Base-by-base conservation (phyloP, 2,888 invertebrate species). In the Drosophila peninsularis region DNA sequence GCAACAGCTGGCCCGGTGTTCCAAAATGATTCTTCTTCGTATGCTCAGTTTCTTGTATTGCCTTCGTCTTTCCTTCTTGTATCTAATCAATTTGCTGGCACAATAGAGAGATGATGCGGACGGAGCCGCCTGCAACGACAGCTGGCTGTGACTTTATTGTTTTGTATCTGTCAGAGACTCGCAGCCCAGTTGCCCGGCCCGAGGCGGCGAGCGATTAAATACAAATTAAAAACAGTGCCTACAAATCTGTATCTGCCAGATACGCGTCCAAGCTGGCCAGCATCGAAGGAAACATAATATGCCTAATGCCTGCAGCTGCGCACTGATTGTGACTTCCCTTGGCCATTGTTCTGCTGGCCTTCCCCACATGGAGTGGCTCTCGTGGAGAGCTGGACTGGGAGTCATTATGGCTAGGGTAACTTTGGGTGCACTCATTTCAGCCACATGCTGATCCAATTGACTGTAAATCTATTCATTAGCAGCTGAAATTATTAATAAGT, bases 61-160 rank as follows among this genome's bases (percentile, higher is more conserved):
- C 11, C 5, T 4, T 11, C 14, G 36, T 13, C 24, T 24, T 9
- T 14, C 10, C 10, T 21, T 62, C 49, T 71, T 56, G 66, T 73
- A 56, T 73, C 66, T 71, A 71, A 71, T 71, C 71, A 71, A 71
- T 71, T 71, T 71, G 66, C 56, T 53, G 56, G 55, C 73, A 71
- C 73, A 72, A 71, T 64, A 37, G 65, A 47, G 17, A 57, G 53
- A 47, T 41, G 45, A 45, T 45, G 45, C 27, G 49, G 17, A 63
- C 42, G 13, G 44, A 64, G 39, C 30, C 62, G 53, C 49, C 47
- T 49, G 47, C 54, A 36, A 44, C 73, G 62, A 58, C 72, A 72
- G 72, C 62, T 72, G 72, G 69, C 41, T 62, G 36, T 72, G 74
- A 74, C 74, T 74, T 67, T 67, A 72, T 72, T 72, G 67, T 67